Evolutionary conservation across 2,113 vertebrate genomes (phyloP).

Genomic region (Erpornis zantholeuca): DNA sequence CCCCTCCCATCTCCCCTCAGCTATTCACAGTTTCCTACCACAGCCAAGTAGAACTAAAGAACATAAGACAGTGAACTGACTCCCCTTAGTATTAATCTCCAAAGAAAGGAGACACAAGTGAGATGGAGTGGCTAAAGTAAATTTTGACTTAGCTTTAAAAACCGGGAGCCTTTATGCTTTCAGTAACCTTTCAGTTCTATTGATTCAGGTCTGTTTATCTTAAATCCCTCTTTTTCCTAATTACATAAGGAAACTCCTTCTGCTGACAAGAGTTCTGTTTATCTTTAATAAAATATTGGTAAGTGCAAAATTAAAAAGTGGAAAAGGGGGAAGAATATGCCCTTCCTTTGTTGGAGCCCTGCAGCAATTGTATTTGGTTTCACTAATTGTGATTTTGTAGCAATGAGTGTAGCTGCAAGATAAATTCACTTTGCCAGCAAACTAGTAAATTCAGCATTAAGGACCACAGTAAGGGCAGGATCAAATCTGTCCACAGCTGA

Average conservation of each 20-base stretch:
- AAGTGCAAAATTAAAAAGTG: background rate
- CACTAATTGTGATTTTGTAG: background rate
- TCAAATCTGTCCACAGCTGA: background rate
- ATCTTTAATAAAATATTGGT: background rate
- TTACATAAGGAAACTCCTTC: background rate
- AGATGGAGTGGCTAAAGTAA: background rate
- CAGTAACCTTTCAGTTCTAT: background rate
- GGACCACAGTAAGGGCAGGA: background rate
- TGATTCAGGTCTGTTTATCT: background rate
- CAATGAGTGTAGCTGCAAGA: background rate
- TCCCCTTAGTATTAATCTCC: background rate
- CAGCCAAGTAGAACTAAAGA: background rate
- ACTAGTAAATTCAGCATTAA: background rate
- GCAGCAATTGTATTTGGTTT: background rate
- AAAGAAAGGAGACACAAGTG: background rate
- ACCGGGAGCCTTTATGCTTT: background rate
- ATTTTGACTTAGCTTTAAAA: background rate
- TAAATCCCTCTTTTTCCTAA: background rate
- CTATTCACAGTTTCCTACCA: accelerated
- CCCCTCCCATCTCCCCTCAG: background rate
- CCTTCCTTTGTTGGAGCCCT: background rate
- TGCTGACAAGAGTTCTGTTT: background rate
- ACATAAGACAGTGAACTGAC: background rate
- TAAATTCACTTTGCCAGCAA: background rate
- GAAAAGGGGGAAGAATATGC: background rate